Evolutionary conservation across 1,140 invertebrate species (phyloP).

Genomic region (Drosophila micromelanica): DNA sequence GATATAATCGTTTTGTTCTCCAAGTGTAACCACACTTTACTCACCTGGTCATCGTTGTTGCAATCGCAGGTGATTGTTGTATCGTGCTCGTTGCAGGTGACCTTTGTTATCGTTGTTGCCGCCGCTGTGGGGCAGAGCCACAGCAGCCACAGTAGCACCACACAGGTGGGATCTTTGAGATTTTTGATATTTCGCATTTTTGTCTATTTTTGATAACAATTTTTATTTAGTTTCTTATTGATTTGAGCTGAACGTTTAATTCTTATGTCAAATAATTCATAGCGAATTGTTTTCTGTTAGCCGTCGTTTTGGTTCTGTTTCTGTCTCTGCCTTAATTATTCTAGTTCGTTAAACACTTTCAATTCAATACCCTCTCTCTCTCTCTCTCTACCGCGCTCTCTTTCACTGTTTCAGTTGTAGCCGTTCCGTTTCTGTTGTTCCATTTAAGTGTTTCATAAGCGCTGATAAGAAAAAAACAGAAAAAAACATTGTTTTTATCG

Average conservation of each 20-base stretch:
- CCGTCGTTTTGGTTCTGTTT: slow-evolving; percentile 3
- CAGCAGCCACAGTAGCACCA: slow-evolving; percentile 16
- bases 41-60: slow-evolving; percentile 68
- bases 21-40: slow-evolving; percentile 14
- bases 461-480: slow-evolving; percentile 28
- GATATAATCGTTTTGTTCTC: neutral
- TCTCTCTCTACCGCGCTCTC: neutral
- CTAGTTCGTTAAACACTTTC: slow-evolving; percentile 40
- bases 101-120: slow-evolving; percentile 45
- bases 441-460: slow-evolving; percentile 22
- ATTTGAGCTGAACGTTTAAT: neutral
- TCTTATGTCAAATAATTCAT: slow-evolving; percentile 49
- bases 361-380: slow-evolving; percentile 7
- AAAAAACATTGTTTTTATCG: slow-evolving; percentile 23
- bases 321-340: slow-evolving; percentile 14
- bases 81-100: slow-evolving; percentile 69
- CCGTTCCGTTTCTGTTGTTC: slow-evolving; percentile 14
- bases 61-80: slow-evolving; percentile 81
- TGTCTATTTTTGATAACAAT: slow-evolving; percentile 6
- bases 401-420: neutral
- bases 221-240: too few relatives aligned
- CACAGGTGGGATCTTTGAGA: slow-evolving; percentile 68
- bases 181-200: slow-evolving; percentile 72
- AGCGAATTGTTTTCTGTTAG: slow-evolving; percentile 9
- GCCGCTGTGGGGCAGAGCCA: neutral